Percentiles rank a stretch among this genome's conserved stretches.
Conservation (phyloP, 1,140 invertebrate species). For the Cyclina sinensis region DNA sequence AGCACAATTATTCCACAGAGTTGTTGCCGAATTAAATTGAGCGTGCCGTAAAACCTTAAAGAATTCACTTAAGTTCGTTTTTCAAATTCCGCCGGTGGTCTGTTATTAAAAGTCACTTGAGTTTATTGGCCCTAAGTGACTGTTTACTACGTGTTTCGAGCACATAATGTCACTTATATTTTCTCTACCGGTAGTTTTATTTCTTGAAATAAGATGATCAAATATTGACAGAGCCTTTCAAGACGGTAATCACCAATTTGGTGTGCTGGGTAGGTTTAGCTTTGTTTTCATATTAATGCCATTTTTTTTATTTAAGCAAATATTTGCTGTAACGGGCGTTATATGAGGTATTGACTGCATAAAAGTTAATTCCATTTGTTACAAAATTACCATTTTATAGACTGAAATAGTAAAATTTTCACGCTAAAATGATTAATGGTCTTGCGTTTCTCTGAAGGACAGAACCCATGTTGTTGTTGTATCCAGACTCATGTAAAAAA, state of each 20-base stretch:
- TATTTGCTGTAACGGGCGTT: too few relatives aligned
- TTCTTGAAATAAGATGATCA: not conserved
- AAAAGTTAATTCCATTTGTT: too few relatives aligned
- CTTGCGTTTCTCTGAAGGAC: too few relatives aligned
- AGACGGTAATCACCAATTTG: not conserved
- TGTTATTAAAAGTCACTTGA: conserved; percentile 38
- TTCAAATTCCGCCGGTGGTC: conserved; percentile 50
- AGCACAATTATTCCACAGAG: conserved; percentile 11
- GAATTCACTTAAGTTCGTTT: not conserved
- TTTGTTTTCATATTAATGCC: too few relatives aligned
- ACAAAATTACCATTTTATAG: too few relatives aligned
- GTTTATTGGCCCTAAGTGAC: conserved; percentile 55
- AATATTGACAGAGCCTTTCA: conserved; percentile 6
- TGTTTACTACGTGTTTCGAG: conserved; percentile 42
- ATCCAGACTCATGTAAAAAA: too few relatives aligned
- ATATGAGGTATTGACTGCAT: too few relatives aligned
- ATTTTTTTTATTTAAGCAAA: too few relatives aligned
- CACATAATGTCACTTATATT: conserved; percentile 54
- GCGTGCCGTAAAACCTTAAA: conserved; percentile 1
- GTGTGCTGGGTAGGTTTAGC: too few relatives aligned
- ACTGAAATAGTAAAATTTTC: too few relatives aligned
- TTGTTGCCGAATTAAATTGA: conserved; percentile 16
- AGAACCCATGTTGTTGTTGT: too few relatives aligned
- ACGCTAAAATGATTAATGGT: too few relatives aligned
- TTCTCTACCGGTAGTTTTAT: conserved; percentile 21